phyloP scores from a whole-genome alignment of 2,888 invertebrate genomes.

The Tolmerus cingulatus region DNA sequence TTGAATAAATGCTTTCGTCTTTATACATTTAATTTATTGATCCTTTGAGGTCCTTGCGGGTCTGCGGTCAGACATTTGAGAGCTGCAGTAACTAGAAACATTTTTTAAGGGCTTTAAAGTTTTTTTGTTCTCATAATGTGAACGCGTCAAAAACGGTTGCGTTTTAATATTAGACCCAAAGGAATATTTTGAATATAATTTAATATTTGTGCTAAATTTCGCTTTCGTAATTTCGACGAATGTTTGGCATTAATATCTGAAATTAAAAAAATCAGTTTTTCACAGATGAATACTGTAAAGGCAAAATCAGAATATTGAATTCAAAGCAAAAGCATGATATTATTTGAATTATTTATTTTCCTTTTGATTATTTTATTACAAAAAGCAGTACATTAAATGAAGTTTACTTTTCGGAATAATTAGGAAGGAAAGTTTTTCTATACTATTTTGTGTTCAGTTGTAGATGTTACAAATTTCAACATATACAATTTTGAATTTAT shows the following conservation, averaged over 20 bases:
- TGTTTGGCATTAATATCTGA: too few species aligned
- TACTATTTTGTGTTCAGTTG: slow-evolving; percentile 10
- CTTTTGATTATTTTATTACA: slow-evolving; percentile 37
- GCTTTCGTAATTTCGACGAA: too few species aligned
- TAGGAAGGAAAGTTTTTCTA: not conserved
- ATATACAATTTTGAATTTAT: not conserved
- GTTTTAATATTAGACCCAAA: too few species aligned
- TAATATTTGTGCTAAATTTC: not conserved
- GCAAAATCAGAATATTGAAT: not conserved
- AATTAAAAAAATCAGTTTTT: too few species aligned
- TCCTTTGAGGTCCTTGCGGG: not conserved
- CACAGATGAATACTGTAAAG: too few species aligned
- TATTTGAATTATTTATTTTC: slow-evolving; percentile 38
- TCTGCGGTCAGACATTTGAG: not conserved
- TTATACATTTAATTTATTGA: not conserved
- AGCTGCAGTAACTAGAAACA: not conserved
- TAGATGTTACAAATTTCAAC: not conserved
- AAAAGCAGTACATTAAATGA: slow-evolving; percentile 34
- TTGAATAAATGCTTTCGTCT: not conserved
- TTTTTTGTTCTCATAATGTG: not conserved
- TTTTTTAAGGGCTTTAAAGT: not conserved
- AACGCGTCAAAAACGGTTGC: not conserved
- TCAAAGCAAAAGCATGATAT: not conserved
- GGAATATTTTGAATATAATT: too few species aligned
- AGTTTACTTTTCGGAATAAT: not conserved